Evolutionary conservation across 2,113 vertebrate species (phyloP), one percentile per base, ranked within the genome.

Genomic region (Neodontobutis hainanensis): DNA sequence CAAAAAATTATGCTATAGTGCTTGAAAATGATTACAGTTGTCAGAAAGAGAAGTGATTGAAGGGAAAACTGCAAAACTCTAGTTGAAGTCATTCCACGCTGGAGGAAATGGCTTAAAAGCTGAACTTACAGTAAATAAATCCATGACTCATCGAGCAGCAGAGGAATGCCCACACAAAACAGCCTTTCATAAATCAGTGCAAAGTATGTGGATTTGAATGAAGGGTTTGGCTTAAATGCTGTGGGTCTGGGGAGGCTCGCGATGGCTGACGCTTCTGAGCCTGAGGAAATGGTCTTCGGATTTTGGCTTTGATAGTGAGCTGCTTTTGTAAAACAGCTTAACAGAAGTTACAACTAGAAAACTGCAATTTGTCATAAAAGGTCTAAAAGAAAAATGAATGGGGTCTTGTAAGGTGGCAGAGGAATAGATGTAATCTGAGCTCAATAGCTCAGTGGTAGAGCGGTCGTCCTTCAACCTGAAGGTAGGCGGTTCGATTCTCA

Each of bases 161-260:
- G 3, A 2, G 47, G 66, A n/a, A n/a, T n/a, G n/a, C n/a, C n/a
- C n/a, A n/a, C n/a, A n/a, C 68, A 36, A 70, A 71, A 64, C 62
- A 59, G 6, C 11, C 35, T 55, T 67, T 64, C 32, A 15, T 51
- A 60, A 49, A 63, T 57, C 76, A 11, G 47, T 9, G 44, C 19
- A 63, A 43, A 48, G 38, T 16, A 27, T 1, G 0, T 60, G 11
- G 45, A 46, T 58, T 42, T 61, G 57, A 40, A 19, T 42, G 61
- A 66, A 68, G 68, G 73, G 80, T 73, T 69, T 32, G 36, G 3
- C 42, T 69, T 48, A 70, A 75, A 69, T 38, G 48, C 73, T 63
- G 49, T 67, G 15, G 50, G 40, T 68, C 51, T 50, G 6, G 53
- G 50, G 71, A 36, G n/a, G 36, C 7, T 66, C 16, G 14, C 11